Conservation (phyloP, 2,888 invertebrate genomes). For the Apodemia hepburni region DNA sequence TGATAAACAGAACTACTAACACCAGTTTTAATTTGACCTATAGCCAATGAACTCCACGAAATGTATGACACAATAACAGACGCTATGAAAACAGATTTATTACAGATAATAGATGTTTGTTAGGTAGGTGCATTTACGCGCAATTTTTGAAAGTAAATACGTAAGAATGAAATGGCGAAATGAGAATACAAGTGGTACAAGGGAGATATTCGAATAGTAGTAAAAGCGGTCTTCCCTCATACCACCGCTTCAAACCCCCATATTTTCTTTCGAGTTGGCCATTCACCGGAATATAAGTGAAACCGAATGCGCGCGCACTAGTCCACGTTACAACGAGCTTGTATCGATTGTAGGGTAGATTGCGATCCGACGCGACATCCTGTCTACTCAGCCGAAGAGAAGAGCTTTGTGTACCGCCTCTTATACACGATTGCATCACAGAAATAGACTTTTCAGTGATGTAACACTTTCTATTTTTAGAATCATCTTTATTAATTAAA, state of each 20-base stretch:
- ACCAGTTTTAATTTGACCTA: background rate
- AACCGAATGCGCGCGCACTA: constrained; percentile 67
- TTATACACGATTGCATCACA: constrained; percentile 36
- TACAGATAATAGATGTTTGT: constrained; percentile 35
- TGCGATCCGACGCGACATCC: constrained; percentile 42
- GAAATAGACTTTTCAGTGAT: constrained; percentile 30
- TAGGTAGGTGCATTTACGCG: constrained; percentile 61
- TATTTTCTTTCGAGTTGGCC: constrained; percentile 56
- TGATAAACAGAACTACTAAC: background rate
- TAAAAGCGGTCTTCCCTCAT: constrained; percentile 64
- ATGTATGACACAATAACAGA: background rate
- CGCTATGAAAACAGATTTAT: constrained; percentile 14
- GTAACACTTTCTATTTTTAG: constrained; percentile 13
- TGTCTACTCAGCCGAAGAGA: constrained; percentile 41
- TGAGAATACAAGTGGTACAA: constrained; percentile 35
- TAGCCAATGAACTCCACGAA: background rate
- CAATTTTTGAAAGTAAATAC: constrained; percentile 56
- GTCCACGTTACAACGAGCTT: constrained; percentile 48
- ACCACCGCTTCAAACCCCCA: constrained; percentile 44
- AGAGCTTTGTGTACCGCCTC: constrained; percentile 30
- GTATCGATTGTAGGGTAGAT: constrained; percentile 62
- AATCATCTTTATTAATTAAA: background rate
- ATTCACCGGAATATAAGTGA: constrained; percentile 63
- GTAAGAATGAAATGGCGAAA: constrained; percentile 41
- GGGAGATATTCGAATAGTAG: constrained; percentile 55